These are phyloP conservation scores for Myopa testacea DNA, from an alignment of 2,888 invertebrate genomes.

Conservation along the genomic window DNA sequence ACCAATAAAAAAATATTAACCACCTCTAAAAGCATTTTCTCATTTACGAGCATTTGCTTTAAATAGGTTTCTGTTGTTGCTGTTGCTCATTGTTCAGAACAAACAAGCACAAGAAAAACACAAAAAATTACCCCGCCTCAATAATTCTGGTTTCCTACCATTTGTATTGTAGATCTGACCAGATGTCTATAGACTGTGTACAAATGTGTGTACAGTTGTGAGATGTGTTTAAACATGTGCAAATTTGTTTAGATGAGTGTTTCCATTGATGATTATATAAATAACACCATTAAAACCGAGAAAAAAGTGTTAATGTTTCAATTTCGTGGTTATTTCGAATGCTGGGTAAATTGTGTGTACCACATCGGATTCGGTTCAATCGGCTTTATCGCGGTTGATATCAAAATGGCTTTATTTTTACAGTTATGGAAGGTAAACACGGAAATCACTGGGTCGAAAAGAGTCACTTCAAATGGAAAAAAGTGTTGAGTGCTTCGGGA, in stretches of 20 bases:
- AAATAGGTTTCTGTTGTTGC: not conserved
- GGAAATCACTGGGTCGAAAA: too few species aligned
- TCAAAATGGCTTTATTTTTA: too few species aligned
- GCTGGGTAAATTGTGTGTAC: not conserved
- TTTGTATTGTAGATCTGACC: not conserved
- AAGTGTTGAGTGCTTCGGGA: too few species aligned
- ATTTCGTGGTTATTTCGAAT: constrained; percentile 22
- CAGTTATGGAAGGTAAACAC: too few species aligned
- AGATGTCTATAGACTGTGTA: not conserved
- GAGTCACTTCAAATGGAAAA: too few species aligned
- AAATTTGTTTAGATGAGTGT: not conserved
- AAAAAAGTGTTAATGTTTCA: constrained; percentile 19
- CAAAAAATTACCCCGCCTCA: not conserved
- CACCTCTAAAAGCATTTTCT: not conserved
- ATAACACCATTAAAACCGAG: not conserved
- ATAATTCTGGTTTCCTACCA: not conserved
- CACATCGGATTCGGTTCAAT: constrained; percentile 14
- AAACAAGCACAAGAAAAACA: not conserved
- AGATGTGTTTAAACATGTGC: too few species aligned
- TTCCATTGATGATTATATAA: not conserved
- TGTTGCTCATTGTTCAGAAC: not conserved
- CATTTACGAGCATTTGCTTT: not conserved
- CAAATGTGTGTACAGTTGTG: too few species aligned
- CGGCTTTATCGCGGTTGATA: not conserved
- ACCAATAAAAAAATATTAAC: too few species aligned